Conservation (phyloP, 2,888 invertebrate species). For the Stegophylla sp. region DNA sequence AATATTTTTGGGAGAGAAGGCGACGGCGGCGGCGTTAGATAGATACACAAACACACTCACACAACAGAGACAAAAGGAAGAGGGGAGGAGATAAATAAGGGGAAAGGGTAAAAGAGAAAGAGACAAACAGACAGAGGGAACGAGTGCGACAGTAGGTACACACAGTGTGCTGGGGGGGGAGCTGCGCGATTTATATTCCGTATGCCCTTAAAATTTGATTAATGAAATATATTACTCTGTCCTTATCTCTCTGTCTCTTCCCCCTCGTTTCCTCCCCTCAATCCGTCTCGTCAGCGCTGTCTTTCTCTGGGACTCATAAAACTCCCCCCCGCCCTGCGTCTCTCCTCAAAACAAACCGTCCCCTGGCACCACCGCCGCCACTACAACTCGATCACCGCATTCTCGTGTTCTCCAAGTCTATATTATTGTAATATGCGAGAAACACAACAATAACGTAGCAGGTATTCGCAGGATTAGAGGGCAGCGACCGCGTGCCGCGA, state of each 20-base stretch:
- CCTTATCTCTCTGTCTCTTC: background rate
- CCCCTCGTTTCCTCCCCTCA: background rate
- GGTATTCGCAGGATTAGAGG: background rate
- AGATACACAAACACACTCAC: too few relatives aligned
- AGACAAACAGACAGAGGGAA: background rate
- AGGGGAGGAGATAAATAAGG: background rate
- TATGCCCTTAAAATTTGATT: constrained; percentile 55
- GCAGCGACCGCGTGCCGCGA: too few relatives aligned
- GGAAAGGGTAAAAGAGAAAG: too few relatives aligned
- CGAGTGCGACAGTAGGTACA: background rate
- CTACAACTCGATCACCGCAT: constrained; percentile 19
- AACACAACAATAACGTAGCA: constrained; percentile 35
- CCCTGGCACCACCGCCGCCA: background rate
- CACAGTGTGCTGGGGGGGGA: background rate
- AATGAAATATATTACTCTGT: constrained; percentile 50
- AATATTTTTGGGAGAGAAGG: constrained; percentile 40
- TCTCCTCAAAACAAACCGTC: too few relatives aligned
- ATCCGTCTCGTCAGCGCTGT: background rate
- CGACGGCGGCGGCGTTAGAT: background rate
- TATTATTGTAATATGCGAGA: too few relatives aligned
- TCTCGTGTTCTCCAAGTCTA: constrained; percentile 17
- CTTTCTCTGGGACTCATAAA: too few relatives aligned
- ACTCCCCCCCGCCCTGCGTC: too few relatives aligned
- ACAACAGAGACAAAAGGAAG: too few relatives aligned
- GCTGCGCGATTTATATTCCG: constrained; percentile 34